Base-by-base conservation (phyloP, 2,888 invertebrate species). In the Heliconius sara region DNA sequence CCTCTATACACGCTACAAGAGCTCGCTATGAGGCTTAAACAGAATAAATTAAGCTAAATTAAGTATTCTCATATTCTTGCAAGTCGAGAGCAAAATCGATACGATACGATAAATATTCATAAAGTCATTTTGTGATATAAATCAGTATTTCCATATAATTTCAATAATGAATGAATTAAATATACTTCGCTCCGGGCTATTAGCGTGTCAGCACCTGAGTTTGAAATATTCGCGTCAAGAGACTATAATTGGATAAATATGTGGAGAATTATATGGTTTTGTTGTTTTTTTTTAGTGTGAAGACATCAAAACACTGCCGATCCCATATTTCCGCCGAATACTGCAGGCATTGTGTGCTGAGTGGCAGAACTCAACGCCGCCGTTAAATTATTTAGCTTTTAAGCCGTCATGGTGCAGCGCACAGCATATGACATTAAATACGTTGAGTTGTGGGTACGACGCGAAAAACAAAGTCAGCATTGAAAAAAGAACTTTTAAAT, bases 161-260 rank as follows among this genome's bases (percentile, higher is more conserved):
- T 34, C 68, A 30, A 79, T 76, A 34, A 27, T 10, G 57, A n/a
- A 65, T 63, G 70, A 39, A 75, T 68, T 75, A 60, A 79, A 79
- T 76, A 63, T 76, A 65, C 70, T 63, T 65, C 76, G 39, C 63
- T 47, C 9, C 34, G 68, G 25, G 22, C 71, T 76, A 71, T 79
- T 76, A 76, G 52, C 7, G 65, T 79, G 79, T 75, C 79, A 71
- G 47, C 79, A 76, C 79, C 76, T 79, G 76, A 76, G 43, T 70
- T 60, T 34, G 25, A 79, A 68, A 52, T 65, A 65, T 72, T 65
- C 30, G 68, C 30, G 67, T 30, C 30, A 34, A 30, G 47, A 52
- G 13, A 47, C 60, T 39, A 52, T 79, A 79, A 79, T 79, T 79
- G 78, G 74, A 63, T 75, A 75, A 79, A 63, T 74, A 30, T 68